A percentile compares a stretch with the other conserved stretches of the same genome.
These are phyloP conservation scores for Oophaga sylvatica DNA, from an alignment of 2,797 vertebrate genomes.

Conservation along the genomic window DNA sequence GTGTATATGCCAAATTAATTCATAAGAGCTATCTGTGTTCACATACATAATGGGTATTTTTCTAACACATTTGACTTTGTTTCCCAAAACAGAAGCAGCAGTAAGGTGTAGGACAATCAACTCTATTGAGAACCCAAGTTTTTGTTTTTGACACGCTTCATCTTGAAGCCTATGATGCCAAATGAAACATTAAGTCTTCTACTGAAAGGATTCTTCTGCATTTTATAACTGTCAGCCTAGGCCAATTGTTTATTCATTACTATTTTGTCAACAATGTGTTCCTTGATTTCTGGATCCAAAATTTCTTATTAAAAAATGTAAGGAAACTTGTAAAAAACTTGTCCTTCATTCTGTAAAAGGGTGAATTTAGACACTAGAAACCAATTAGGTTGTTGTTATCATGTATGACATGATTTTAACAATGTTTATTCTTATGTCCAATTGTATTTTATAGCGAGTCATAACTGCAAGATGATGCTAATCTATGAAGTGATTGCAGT, in stretches of 20 bases:
- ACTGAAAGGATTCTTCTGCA: slow-evolving; percentile 16
- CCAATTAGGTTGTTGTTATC: too few species aligned
- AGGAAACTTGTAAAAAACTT: slow-evolving; percentile 32
- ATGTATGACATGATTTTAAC: too few species aligned
- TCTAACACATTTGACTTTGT: not conserved
- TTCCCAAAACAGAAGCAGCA: not conserved
- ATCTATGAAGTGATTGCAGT: too few species aligned
- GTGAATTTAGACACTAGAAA: too few species aligned
- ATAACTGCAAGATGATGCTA: too few species aligned
- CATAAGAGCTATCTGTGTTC: not conserved
- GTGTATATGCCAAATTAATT: not conserved
- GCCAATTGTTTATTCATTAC: slow-evolving; percentile 27
- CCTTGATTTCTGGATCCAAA: slow-evolving; percentile 30
- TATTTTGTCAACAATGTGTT: slow-evolving; percentile 25
- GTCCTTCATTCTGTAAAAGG: not conserved
- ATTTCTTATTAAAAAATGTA: slow-evolving; percentile 8
- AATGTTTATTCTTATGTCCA: too few species aligned
- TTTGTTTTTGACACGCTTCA: slow-evolving; percentile 31
- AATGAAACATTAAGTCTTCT: slow-evolving; percentile 27
- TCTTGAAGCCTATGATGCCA: slow-evolving; percentile 25
- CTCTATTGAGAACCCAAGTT: not conserved
- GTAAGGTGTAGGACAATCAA: slow-evolving; percentile 15
- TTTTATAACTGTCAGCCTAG: slow-evolving; percentile 29
- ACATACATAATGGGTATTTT: not conserved
- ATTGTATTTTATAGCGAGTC: too few species aligned